Evolutionary conservation across 1,140 invertebrate species (phyloP).

Genomic region (Zaprionus capensis): DNA sequence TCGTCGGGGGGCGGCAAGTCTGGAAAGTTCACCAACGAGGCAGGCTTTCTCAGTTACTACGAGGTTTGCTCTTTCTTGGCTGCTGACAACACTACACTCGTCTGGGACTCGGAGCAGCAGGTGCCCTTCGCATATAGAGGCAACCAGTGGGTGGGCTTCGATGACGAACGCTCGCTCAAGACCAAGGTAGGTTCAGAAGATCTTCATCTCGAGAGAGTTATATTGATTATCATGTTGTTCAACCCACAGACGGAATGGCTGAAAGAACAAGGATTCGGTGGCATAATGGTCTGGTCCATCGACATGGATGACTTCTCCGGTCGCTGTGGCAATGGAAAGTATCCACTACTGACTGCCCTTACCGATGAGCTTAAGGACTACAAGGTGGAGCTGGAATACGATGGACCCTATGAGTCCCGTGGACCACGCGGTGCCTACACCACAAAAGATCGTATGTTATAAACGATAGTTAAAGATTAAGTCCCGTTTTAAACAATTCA

Average conservation of each 20-base stretch:
- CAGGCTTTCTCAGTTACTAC: constrained; percentile 96
- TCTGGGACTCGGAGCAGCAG: constrained; percentile 98
- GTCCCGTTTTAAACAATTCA: neutral
- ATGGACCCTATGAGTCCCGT: constrained; percentile 92
- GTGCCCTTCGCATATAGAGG: constrained; percentile 96
- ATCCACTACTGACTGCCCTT: constrained; percentile 94
- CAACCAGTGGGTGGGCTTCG: constrained; percentile 98
- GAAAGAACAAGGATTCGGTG: constrained; percentile 96
- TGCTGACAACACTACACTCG: constrained; percentile 95
- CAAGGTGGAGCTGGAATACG: constrained; percentile 93
- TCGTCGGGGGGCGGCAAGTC: constrained; percentile 93
- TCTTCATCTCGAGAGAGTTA: neutral
- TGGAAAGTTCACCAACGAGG: constrained; percentile 94
- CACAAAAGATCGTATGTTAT: constrained; percentile 93
- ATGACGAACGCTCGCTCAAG: constrained; percentile 95
- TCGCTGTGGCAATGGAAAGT: constrained; percentile 94
- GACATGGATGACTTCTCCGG: constrained; percentile 98
- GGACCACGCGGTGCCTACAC: constrained; percentile 90
- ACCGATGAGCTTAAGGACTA: constrained; percentile 93
- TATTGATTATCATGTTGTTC: constrained; percentile 3
- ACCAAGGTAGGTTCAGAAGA: constrained; percentile 90
- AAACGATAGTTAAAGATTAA: neutral
- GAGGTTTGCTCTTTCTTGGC: constrained; percentile 97
- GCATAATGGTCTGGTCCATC: constrained; percentile 98
- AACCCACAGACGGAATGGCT: constrained; percentile 93